Evolutionary conservation across 1,140 invertebrate species (phyloP).

Genomic region (Scaptomyza montana): DNA sequence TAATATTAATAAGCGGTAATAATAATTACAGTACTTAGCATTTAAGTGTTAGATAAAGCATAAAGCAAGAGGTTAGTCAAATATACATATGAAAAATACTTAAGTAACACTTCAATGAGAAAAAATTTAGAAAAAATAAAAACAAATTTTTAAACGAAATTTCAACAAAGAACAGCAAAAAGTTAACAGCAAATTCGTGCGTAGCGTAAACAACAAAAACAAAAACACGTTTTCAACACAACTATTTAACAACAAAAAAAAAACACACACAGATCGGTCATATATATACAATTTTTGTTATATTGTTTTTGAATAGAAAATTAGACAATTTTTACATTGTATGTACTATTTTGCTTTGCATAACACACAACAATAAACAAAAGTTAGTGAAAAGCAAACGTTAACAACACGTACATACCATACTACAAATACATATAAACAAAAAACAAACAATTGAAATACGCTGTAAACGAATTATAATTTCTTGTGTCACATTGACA

Average conservation of each 20-base stretch:
- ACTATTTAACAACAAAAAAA: slow-evolving; percentile 13
- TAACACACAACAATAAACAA: neutral
- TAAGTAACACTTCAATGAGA: slow-evolving; percentile 24
- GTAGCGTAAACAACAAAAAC: slow-evolving; percentile 60
- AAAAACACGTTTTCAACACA: slow-evolving; percentile 21
- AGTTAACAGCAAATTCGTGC: slow-evolving; percentile 76
- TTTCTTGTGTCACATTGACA: slow-evolving; percentile 73
- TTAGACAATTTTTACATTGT: neutral
- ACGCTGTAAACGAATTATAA: slow-evolving; percentile 61
- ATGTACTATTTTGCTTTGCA: slow-evolving; percentile 17
- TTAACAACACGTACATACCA: neutral
- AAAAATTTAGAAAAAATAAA: slow-evolving; percentile 26
- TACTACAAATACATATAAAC: slow-evolving; percentile 8
- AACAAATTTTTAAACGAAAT: slow-evolving; percentile 66
- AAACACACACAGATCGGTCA: neutral
- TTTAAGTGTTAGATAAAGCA: slow-evolving; percentile 44
- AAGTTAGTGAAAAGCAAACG: too few relatives aligned
- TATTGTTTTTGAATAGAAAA: neutral
- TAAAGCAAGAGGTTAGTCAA: slow-evolving; percentile 51
- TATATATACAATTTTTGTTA: neutral
- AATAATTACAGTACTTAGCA: slow-evolving; percentile 27
- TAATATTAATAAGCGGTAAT: slow-evolving; percentile 13
- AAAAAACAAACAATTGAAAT: slow-evolving; percentile 27
- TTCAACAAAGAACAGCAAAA: slow-evolving; percentile 72
- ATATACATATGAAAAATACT: slow-evolving; percentile 63